Conservation (phyloP, 2,888 invertebrate genomes). For the Scaptomyza caliginosa region DNA sequence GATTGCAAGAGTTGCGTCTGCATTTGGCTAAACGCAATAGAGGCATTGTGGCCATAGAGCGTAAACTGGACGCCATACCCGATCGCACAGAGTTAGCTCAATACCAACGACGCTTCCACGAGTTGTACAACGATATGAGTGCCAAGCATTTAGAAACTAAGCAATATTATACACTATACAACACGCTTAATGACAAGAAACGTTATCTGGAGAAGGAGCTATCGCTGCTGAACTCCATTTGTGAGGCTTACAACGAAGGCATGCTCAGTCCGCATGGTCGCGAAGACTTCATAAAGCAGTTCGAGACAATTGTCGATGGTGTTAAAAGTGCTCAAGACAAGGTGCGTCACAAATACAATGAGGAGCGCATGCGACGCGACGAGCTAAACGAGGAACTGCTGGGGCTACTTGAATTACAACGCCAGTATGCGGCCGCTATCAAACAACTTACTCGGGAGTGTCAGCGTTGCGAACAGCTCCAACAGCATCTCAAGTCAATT, state of each 20-base stretch:
- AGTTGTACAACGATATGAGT: slow-evolving; percentile 97
- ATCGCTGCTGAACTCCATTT: slow-evolving; percentile 93
- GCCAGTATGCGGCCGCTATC: slow-evolving; percentile 90
- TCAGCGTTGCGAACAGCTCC: slow-evolving; percentile 87
- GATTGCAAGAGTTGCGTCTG: slow-evolving; percentile 87
- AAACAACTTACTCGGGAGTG: slow-evolving; percentile 91
- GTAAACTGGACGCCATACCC: slow-evolving; percentile 96
- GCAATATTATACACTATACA: slow-evolving; percentile 98
- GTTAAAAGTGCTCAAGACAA: slow-evolving; percentile 94
- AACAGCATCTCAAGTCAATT: slow-evolving; percentile 83
- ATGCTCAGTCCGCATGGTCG: slow-evolving; percentile 91
- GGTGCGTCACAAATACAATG: slow-evolving; percentile 87
- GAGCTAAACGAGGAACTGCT: slow-evolving; percentile 87
- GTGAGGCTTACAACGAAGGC: slow-evolving; percentile 94
- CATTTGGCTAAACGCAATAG: slow-evolving; percentile 92
- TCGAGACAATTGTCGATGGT: slow-evolving; percentile 94
- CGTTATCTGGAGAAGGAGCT: slow-evolving; percentile 96
- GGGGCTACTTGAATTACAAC: slow-evolving; percentile 88
- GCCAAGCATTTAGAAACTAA: slow-evolving; percentile 98
- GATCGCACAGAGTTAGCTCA: slow-evolving; percentile 96
- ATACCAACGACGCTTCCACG: slow-evolving; percentile 97
- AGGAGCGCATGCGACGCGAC: slow-evolving; percentile 89
- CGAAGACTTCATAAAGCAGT: slow-evolving; percentile 95
- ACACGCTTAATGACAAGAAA: slow-evolving; percentile 97
- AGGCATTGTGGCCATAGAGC: slow-evolving; percentile 91